A percentile compares a stretch with the other conserved stretches of the same genome.
These are phyloP conservation scores for Orientallactaga sibirica DNA, from an alignment of 2,797 vertebrate species.

Conservation along the genomic window DNA sequence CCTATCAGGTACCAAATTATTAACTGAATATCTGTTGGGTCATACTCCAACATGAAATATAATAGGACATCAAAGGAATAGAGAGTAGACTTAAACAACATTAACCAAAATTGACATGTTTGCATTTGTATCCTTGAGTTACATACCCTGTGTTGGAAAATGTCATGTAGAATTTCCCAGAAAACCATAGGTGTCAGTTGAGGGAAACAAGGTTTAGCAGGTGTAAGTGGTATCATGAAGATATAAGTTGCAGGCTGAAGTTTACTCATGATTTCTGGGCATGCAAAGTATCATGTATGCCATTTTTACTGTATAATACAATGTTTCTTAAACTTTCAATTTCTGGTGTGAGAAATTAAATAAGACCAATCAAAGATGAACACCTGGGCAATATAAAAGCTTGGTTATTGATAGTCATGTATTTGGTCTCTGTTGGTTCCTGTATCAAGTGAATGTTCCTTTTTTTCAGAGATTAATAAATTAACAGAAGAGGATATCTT, in stretches of 20 bases:
- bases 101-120: neutral
- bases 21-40: neutral
- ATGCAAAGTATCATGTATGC: neutral
- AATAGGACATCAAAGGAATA: neutral
- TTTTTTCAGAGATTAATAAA: neutral
- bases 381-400: neutral
- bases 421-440: neutral
- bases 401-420: neutral
- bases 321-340: neutral
- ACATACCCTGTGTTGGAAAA: neutral
- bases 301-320: slow-evolving; percentile 19
- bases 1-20: neutral
- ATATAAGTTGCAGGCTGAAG: neutral
- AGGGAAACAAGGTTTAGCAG: neutral
- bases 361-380: neutral
- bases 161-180: neutral
- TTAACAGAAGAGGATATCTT: slow-evolving; percentile 14
- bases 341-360: neutral
- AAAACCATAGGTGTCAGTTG: neutral
- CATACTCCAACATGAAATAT: neutral
- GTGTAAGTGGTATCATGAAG: neutral
- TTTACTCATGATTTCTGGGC: neutral
- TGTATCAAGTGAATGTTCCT: neutral
- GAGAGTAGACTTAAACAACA: neutral
- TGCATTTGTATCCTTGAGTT: neutral